A percentile compares a stretch with the other conserved stretches of the same genome.
Evolutionary conservation across 1,140 invertebrate genomes (phyloP).

Genomic region (Oryctes rhinoceros): DNA sequence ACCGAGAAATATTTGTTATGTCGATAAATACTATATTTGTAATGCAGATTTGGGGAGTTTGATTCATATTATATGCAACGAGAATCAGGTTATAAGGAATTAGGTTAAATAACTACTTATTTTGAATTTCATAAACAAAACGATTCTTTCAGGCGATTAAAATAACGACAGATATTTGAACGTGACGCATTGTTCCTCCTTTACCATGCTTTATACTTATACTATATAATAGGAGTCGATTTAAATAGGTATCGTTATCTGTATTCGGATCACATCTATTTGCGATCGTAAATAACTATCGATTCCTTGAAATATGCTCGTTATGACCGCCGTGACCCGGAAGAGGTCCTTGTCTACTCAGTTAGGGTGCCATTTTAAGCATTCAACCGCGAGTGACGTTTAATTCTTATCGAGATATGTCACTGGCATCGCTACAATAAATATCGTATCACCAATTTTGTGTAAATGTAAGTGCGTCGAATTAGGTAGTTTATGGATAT

Average conservation of each 20-base stretch:
- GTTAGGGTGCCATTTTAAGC: not conserved
- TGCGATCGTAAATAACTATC: not conserved
- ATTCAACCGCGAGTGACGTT: not conserved
- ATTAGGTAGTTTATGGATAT: too few species aligned
- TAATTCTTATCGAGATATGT: too few species aligned
- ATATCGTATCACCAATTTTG: too few species aligned
- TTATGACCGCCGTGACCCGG: not conserved
- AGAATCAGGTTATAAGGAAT: too few species aligned
- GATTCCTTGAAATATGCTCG: not conserved
- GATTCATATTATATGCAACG: too few species aligned
- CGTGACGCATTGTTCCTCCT: not conserved
- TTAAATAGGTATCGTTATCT: not conserved
- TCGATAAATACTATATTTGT: too few species aligned
- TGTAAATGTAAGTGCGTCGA: too few species aligned
- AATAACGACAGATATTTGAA: not conserved
- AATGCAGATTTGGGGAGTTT: too few species aligned
- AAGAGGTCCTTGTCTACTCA: not conserved
- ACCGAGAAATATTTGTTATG: too few species aligned
- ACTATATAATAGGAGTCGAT: not conserved
- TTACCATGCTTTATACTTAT: not conserved
- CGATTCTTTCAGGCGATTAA: not conserved
- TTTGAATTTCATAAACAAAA: not conserved
- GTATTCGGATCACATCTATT: not conserved
- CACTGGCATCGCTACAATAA: too few species aligned
- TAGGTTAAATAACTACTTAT: not conserved